phyloP scores from a whole-genome alignment of 2,888 invertebrate genomes.

The Gnatocerus cornutus region DNA sequence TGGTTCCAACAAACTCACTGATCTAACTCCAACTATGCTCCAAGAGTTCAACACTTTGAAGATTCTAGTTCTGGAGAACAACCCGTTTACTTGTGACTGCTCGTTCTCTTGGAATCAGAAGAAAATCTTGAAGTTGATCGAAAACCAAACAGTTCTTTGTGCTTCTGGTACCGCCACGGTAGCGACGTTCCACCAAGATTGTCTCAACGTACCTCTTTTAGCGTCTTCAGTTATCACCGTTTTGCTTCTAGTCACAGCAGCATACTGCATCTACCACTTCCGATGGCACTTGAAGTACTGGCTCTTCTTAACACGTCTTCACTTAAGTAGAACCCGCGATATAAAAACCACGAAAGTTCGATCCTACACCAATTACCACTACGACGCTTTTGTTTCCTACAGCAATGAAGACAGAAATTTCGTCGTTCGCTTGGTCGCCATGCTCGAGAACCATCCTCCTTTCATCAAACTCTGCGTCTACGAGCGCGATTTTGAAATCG shows the following conservation, averaged over 20 bases:
- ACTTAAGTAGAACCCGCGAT: constrained; percentile 70
- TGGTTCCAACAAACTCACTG: constrained; percentile 75
- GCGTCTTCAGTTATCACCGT: constrained; percentile 57
- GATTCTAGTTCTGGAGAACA: constrained; percentile 72
- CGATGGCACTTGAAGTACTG: constrained; percentile 74
- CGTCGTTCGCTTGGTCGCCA: constrained; percentile 75
- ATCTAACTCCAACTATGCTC: constrained; percentile 75
- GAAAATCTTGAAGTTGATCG: constrained; percentile 40
- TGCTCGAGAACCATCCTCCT: constrained; percentile 76
- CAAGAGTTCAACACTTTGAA: constrained; percentile 73
- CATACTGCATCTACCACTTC: constrained; percentile 67
- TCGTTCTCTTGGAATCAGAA: constrained; percentile 45
- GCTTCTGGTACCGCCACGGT: constrained; percentile 56
- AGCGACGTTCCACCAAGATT: constrained; percentile 52
- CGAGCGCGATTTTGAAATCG: constrained; percentile 80
- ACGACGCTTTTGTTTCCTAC: constrained; percentile 78
- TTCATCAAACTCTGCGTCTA: constrained; percentile 79
- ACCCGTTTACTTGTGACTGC: constrained; percentile 76
- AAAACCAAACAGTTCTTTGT: constrained; percentile 52
- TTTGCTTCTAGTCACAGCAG: constrained; percentile 71
- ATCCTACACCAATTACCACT: constrained; percentile 68
- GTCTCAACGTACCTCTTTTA: constrained; percentile 28
- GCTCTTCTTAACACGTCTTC: constrained; percentile 74
- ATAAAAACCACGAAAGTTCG: constrained; percentile 52
- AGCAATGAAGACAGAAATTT: constrained; percentile 77